These are phyloP conservation scores for Casuarius casuarius DNA, from an alignment of 2,113 vertebrate genomes.

Conservation along the genomic window DNA sequence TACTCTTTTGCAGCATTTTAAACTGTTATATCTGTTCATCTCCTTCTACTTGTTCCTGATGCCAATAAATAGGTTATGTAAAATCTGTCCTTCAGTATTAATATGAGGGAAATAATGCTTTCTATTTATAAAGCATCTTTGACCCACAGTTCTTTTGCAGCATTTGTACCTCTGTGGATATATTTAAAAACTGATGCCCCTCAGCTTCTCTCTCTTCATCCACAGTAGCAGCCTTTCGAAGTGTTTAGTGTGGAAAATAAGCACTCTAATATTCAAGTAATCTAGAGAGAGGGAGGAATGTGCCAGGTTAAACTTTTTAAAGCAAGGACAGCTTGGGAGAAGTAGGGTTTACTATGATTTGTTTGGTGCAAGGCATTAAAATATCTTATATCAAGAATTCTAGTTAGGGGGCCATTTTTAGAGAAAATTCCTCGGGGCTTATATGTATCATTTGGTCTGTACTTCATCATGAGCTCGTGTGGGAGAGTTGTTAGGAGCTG, in stretches of 20 bases:
- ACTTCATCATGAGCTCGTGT: not conserved
- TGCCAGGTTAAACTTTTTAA: not conserved
- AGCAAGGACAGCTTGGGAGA: not conserved
- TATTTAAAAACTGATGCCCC: not conserved
- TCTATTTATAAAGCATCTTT: not conserved
- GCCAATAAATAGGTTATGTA: slow-evolving; percentile 4
- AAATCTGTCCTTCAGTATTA: not conserved
- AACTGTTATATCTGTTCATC: slow-evolving; percentile 6
- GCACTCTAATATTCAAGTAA: not conserved
- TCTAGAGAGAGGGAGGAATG: not conserved
- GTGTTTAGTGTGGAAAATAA: not conserved
- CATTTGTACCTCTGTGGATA: not conserved
- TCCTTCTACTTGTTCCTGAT: slow-evolving; percentile 32
- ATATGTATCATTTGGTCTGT: slow-evolving; percentile 3
- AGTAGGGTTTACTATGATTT: not conserved
- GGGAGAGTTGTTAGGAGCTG: slow-evolving; percentile 32
- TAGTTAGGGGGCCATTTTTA: not conserved
- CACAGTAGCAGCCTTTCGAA: not conserved
- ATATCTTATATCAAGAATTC: not conserved
- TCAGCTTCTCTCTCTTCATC: not conserved
- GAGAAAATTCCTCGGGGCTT: not conserved
- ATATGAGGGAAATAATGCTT: not conserved
- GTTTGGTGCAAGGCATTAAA: not conserved
- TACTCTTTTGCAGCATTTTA: slow-evolving; percentile 3
- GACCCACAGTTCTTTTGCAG: not conserved